Base-by-base conservation (phyloP, 1,140 invertebrate species). In the Psix sp. region DNA sequence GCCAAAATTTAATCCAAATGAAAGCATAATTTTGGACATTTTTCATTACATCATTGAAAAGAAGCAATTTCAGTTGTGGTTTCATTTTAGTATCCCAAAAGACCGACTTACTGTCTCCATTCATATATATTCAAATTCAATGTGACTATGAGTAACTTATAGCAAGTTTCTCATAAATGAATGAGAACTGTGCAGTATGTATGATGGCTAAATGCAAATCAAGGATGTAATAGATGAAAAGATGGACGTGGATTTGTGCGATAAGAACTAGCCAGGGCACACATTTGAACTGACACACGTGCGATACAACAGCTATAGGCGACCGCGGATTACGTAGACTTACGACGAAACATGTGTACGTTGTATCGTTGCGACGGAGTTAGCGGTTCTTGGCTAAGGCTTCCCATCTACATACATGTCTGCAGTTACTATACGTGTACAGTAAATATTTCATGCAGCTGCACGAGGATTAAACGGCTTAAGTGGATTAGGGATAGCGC, bases 401-500 rank as follows among this genome's bases (percentile, higher is more conserved):
- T 84, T 81, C 79, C 67, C 70, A 73, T 78, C 70, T 67, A 56
- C 62, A 57, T 74, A 76, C 63, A 16, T 70, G 71, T 77, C 60
- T 59, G 60, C 63, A 54, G 40, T 74, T 57, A 39, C 38, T 73
- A 66, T 77, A 72, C 60, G 65, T 76, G 73, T 67, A 76, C 74
- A 80, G 78, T 86, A 86, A 87, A 86, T 86, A 87, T 86, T 86
- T 86, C 80, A 86, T 83, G 82, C 82, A 85, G 82, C 81, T 84
- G 80, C 75, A 78, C 78, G 54, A 66, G 80, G 85, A 87, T 87
- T 87, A 86, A 86, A 77, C 82, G 78, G 80, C 71, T 85, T 82
- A 82, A 82, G 68, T 80, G 79, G 84, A 86, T 87, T 82, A 87
- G 82, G 75, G 78, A 70, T 57, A 76, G 57, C 75, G 77, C 48